Base-by-base conservation (phyloP, 2,113 vertebrate species). In the Toxotes jaculatrix region DNA sequence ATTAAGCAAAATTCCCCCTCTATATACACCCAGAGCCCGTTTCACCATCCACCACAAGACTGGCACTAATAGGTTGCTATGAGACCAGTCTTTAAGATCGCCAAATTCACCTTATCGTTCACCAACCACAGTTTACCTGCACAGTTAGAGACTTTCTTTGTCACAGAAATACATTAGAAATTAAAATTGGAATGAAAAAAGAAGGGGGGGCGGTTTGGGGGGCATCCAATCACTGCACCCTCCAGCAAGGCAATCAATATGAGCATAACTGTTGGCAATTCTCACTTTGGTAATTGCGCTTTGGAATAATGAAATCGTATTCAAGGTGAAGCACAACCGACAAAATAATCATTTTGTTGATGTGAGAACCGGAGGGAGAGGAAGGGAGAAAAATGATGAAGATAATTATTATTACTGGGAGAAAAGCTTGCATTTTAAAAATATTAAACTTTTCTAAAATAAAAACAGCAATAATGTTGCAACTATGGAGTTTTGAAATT, bases 281-380 rank as follows among this genome's bases (percentile, higher is more conserved):
- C 81, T 88, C 84, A 90, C 77, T 86, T 88, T 89, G 84, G 89
- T 91, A 92, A 94, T 92, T 89, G 91, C 79, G 69, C 78, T 84
- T 90, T 77, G 77, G 87, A 91, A 89, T 93, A 94, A 95, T 95
- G 87, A 93, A 93, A 94, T 86, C 62, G 68, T 81, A 87, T 85
- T 92, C 92, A 88, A 92, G 88, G 85, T 87, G 84, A 89, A 88
- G 84, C 84, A 84, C 86, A 84, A 84, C 86, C 21, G 47, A 80
- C 83, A 91, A 82, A 82, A 83, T 85, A 90, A 90, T 88, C 40
- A 79, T 72, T 80, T 77, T 85, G 79, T 84, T 88, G 76, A 84
- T 72, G 45, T 31, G 62, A 74, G 23, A 81, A 63, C 55, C 42
- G 16, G 45, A 79, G 43, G 40, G 43, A 70, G 73, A 76, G 23